Base-by-base conservation (phyloP, 2,888 invertebrate genomes). In the Odontocolon sp. region DNA sequence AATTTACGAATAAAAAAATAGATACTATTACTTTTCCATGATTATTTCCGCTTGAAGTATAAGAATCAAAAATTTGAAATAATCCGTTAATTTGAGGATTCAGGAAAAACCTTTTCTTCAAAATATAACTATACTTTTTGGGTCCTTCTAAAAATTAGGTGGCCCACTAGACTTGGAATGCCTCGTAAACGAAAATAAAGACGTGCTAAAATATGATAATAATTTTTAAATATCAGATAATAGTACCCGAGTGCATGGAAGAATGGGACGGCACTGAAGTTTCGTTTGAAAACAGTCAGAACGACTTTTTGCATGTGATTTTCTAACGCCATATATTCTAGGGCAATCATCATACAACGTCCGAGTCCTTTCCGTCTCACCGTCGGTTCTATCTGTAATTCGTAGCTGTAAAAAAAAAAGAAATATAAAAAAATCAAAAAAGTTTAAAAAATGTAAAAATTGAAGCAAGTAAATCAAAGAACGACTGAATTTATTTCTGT, bases 281-380 rank as follows among this genome's bases (percentile, higher is more conserved):
- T 97, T 87, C 95, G 94, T 86, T 95, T 96, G 81, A 97, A 93
- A 59, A 95, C 95, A 6, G 97, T 97, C 83, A 97, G 92, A 66
- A 97, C 93, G 52, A 97, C 95, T 91, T 95, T 96, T 84, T 93
- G 92, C 95, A 97, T 95, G 83, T 93, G 92, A 84, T 94, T 94
- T 75, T 93, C 93, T 84, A 91, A 92, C 50, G 96, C 96, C 71
- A 98, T 92, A 61, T 93, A 91, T 91, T 97, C 96, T 79, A 97
- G 90, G 80, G 95, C 93, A 85, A 93, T 93, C 92, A 97, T 94
- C 91, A 97, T 92, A 86, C 95, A 95, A 87, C 94, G 95, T 2
- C 98, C 98, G 45, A 98, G 92, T 6, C 97, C 97, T 89, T 95
- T 95, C 75, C 96, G 92, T 78, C 95, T 93, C 28, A 94, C 93